Evolutionary conservation across 2,113 vertebrate genomes (phyloP), one percentile per base, ranked within the genome.

Genomic region (Sander lucioperca): DNA sequence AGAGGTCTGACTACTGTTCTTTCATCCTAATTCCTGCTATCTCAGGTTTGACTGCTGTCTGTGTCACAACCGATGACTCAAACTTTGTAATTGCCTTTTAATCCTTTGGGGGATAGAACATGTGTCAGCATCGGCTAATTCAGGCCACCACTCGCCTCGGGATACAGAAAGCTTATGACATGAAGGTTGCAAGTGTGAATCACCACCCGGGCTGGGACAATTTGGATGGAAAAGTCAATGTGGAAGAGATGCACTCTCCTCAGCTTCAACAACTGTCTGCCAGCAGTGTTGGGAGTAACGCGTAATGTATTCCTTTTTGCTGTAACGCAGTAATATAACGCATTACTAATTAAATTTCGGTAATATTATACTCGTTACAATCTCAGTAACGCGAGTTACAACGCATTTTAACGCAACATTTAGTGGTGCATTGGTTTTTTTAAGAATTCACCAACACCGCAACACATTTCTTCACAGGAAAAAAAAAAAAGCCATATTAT

Each of bases 1-100:
- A n/a, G n/a, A n/a, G n/a, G n/a, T n/a, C n/a, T n/a, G n/a, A n/a
- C n/a, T n/a, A n/a, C n/a, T n/a, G n/a, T n/a, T n/a, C n/a, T n/a
- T n/a, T n/a, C n/a, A n/a, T n/a, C n/a, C n/a, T n/a, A n/a, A n/a
- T 85, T 80, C 75, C 83, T 65, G 61, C 67, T 74, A 79, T 81
- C 85, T 79, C 4, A 59, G 82, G 80, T 85, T 54, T 11, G 36
- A 65, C 84, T 23, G 77, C 62, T 47, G 48, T 65, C 75, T 74
- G 67, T 80, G 87, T 71, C 86, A 83, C 82, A 62, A 70, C 66
- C 65, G 77, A 86, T 86, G 85, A 87, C 83, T 91, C 83, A 90
- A 76, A 82, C 69, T 78, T 76, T 78, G 72, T 85, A 88, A 88
- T 89, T 84, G 83, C 66, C 82, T 88, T 82, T 84, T 89, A 86